phyloP scores from a whole-genome alignment of 2,888 invertebrate genomes.

The Brachycybe producta region DNA sequence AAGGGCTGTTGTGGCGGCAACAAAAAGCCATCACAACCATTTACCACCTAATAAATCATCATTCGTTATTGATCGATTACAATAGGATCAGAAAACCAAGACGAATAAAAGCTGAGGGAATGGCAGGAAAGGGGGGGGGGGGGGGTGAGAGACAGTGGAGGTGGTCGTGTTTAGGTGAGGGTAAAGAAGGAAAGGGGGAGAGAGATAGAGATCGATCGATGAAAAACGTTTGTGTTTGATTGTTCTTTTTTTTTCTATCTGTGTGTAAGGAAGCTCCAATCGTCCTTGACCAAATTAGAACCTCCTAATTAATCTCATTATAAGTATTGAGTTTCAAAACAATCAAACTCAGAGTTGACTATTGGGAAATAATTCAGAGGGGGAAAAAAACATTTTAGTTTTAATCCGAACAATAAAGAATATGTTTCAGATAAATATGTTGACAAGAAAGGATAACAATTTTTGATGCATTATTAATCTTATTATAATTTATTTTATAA shows the following conservation, averaged over 20 bases:
- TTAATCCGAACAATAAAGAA: too few species aligned
- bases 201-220: too few species aligned
- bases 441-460: too few species aligned
- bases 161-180: not conserved
- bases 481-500: too few species aligned
- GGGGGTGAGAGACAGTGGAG: not conserved
- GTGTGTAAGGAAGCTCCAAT: too few species aligned
- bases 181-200: not conserved
- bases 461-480: too few species aligned
- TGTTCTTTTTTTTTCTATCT: too few species aligned
- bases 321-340: slow-evolving; percentile 9
- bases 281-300: slow-evolving; percentile 11
- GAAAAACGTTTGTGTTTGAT: too few species aligned
- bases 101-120: not conserved
- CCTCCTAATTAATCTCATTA: slow-evolving; percentile 15
- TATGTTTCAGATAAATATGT: too few species aligned
- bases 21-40: slow-evolving; percentile 10
- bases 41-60: slow-evolving; percentile 16
- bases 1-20: not conserved
- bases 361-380: too few species aligned
- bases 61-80: not conserved
- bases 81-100: slow-evolving; percentile 11
- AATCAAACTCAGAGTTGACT: too few species aligned
- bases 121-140: not conserved
- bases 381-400: too few species aligned